Base-by-base conservation (phyloP, 2,797 vertebrate genomes). In the Catamblyrhynchus diadema region DNA sequence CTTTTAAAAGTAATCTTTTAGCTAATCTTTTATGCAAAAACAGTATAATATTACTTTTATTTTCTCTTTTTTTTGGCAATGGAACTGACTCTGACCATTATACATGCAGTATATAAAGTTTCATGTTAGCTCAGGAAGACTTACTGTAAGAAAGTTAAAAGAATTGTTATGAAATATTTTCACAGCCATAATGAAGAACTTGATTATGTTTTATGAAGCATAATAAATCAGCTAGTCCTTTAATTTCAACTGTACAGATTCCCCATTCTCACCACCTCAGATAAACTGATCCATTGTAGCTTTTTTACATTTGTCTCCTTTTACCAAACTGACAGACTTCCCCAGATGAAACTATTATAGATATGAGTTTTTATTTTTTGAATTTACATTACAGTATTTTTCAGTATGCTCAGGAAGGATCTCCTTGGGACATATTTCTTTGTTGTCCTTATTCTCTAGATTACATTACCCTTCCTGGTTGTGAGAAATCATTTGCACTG, bases 11-110 rank as follows among this genome's bases (percentile, higher is more conserved):
- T 92, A 94, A 96, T 92, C 82, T 92, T 94, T 92, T 93, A 66
- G 64, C 96, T 96, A 94, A 94, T 91, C 23, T 94, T 95, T 95
- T 96, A 48, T 53, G 86, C 83, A 91, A 92, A 96, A 95, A 97
- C 90, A 86, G 45, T 95, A 90, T 90, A 94, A 60, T 81, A 79
- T 50, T 77, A 56, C 94, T 93, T 96, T 95, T 88, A 86, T 95
- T 92, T 97, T 96, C 87, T 70, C 54, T 41, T 95, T 96, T 96
- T 94, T 92, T 96, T 86, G 67, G 83, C 95, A 93, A 41, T 96
- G 97, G 97, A 98, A 93, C 97, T 98, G 97, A 97, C 97, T 98
- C 97, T 98, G 95, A 96, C 95, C 96, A 95, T 96, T 94, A 81
- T 84, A 94, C 81, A 93, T 97, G 97, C 97, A 98, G 97, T 93